Evolutionary conservation across 2,113 vertebrate genomes (phyloP).

Genomic region (Pollimyrus isidori): DNA sequence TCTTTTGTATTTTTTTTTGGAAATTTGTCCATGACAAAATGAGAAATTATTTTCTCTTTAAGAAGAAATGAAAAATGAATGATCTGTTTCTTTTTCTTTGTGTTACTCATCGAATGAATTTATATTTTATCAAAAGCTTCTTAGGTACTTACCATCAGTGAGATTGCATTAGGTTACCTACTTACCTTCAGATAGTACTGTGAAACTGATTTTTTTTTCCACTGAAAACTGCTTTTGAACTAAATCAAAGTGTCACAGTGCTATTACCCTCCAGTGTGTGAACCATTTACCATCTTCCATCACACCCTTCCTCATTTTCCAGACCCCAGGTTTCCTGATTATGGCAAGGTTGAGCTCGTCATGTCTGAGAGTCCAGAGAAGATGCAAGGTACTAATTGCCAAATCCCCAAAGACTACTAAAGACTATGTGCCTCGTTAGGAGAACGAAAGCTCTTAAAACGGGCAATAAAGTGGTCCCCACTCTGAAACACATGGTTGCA

Average conservation of each 20-base stretch:
- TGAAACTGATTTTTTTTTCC: background rate
- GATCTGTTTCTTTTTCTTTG: background rate
- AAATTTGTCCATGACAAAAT: background rate
- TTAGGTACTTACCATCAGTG: background rate
- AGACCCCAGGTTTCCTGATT: constrained; percentile 86
- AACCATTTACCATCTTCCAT: background rate
- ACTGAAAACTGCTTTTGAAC: background rate
- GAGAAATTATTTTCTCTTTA: background rate
- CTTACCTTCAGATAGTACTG: background rate
- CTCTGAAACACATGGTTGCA: background rate
- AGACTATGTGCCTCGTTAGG: background rate
- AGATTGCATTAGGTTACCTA: background rate
- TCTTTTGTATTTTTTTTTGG: background rate
- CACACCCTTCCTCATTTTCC: constrained; percentile 39
- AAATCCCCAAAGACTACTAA: background rate
- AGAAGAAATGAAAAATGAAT: background rate
- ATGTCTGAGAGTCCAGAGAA: constrained; percentile 85
- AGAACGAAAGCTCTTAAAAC: background rate
- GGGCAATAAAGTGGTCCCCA: background rate
- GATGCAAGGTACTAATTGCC: constrained; percentile 64
- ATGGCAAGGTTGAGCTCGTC: constrained; percentile 81
- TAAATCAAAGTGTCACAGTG: background rate
- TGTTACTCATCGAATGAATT: background rate
- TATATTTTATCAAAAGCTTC: background rate
- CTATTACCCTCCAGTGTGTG: background rate